phyloP scores from a whole-genome alignment of 2,888 invertebrate species.

The Brachynemurus nebulosus region DNA sequence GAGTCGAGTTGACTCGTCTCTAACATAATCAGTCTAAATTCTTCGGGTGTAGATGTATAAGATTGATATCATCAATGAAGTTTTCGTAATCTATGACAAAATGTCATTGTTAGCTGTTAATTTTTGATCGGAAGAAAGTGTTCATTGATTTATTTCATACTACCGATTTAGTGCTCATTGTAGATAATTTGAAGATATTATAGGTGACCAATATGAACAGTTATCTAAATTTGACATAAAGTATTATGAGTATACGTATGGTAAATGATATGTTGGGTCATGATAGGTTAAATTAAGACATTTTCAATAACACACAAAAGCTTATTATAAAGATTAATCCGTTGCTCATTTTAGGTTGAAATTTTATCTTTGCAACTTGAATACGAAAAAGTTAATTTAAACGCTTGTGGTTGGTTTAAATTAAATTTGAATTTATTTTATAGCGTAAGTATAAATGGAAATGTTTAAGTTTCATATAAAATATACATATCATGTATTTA shows the following conservation, averaged over 20 bases:
- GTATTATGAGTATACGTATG: too few species aligned
- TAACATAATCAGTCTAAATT: too few species aligned
- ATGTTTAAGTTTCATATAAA: background rate
- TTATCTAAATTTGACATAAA: too few species aligned
- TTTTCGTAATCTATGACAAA: background rate
- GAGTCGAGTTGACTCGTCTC: background rate
- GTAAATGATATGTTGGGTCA: too few species aligned
- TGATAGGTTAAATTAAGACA: too few species aligned
- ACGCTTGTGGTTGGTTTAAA: background rate
- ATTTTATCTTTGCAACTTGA: background rate
- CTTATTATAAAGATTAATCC: too few species aligned
- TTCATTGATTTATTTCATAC: too few species aligned
- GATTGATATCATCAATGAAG: background rate
- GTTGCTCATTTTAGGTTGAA: background rate
- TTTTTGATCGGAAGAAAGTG: background rate
- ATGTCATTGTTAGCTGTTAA: background rate
- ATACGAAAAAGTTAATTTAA: background rate
- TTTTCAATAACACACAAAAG: too few species aligned
- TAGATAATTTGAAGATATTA: too few species aligned
- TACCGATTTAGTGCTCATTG: too few species aligned
- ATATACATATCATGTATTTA: background rate
- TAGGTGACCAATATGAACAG: too few species aligned
- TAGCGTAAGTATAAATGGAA: background rate
- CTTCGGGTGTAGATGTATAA: too few species aligned
- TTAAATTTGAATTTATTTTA: background rate